phyloP scores from a whole-genome alignment of 2,113 vertebrate species.

The Thunnus thynnus region DNA sequence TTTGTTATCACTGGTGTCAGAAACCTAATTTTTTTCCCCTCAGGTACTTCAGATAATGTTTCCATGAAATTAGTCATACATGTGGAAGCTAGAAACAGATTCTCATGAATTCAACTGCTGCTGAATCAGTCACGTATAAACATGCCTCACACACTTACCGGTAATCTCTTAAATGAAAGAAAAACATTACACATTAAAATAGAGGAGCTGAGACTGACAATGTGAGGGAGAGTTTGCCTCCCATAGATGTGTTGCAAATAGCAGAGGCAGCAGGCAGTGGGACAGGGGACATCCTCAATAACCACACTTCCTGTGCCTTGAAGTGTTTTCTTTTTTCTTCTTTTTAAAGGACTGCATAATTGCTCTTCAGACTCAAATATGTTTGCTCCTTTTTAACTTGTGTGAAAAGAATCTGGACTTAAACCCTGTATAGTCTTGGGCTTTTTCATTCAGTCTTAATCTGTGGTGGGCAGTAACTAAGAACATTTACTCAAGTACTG shows the following conservation, averaged over 20 bases:
- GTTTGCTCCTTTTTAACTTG: conserved; percentile 7
- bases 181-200: not conserved
- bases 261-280: not conserved
- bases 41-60: not conserved
- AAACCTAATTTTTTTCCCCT: not conserved
- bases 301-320: conserved; percentile 53
- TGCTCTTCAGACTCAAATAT: not conserved
- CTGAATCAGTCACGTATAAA: not conserved
- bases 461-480: too few relatives aligned
- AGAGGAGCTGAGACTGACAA: not conserved
- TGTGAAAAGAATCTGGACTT: not conserved
- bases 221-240: not conserved
- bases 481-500: too few relatives aligned
- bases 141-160: too few relatives aligned
- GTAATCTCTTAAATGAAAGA: not conserved
- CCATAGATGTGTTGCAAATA: conserved; percentile 4
- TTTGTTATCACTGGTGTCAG: not conserved
- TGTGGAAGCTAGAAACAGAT: too few relatives aligned
- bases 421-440: too few relatives aligned
- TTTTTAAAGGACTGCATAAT: conserved; percentile 2
- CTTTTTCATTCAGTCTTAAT: too few relatives aligned
- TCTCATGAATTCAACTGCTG: not conserved
- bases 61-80: too few relatives aligned
- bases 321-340: conserved; percentile 27
- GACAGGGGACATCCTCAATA: conserved; percentile 30